phyloP scores from a whole-genome alignment of 2,113 vertebrate genomes.

The Phrynosoma platyrhinos region DNA sequence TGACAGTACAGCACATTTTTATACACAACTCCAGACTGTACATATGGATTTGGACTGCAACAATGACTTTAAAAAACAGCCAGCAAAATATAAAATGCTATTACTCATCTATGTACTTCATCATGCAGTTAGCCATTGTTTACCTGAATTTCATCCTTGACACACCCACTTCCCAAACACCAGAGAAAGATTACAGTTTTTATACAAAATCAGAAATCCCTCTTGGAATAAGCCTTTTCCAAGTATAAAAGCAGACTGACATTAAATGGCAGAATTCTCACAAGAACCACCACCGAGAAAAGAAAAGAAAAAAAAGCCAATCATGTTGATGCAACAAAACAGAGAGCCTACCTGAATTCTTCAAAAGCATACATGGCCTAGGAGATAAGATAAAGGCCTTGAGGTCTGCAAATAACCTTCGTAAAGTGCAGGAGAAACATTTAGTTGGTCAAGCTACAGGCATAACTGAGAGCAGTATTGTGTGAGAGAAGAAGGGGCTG shows the following conservation, averaged over 20 bases:
- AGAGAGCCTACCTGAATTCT: slow-evolving; percentile 86
- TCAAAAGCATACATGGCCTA: slow-evolving; percentile 89
- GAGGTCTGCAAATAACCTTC: slow-evolving; percentile 68
- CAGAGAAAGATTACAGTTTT: slow-evolving; percentile 51
- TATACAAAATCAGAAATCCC: slow-evolving; percentile 56
- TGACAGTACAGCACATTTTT: slow-evolving; percentile 63
- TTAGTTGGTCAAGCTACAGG: slow-evolving; percentile 76
- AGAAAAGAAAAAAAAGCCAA: slow-evolving; percentile 61
- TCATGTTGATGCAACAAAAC: slow-evolving; percentile 69
- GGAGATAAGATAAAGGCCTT: slow-evolving; percentile 71
- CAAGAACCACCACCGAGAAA: slow-evolving; percentile 67
- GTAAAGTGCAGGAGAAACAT: slow-evolving; percentile 75
- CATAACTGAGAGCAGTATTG: slow-evolving; percentile 74
- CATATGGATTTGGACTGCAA: slow-evolving; percentile 48
- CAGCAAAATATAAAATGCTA: slow-evolving; percentile 65
- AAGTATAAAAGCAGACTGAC: slow-evolving; percentile 71
- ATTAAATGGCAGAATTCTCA: slow-evolving; percentile 82
- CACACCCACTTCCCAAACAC: slow-evolving; percentile 55
- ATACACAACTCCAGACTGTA: slow-evolving; percentile 63
- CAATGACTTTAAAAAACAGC: slow-evolving; percentile 37
- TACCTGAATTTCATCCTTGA: slow-evolving; percentile 54
- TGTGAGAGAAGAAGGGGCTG: slow-evolving; percentile 78
- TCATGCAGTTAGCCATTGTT: slow-evolving; percentile 62
- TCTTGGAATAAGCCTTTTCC: slow-evolving; percentile 37
- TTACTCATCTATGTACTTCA: slow-evolving; percentile 66